phyloP scores from a whole-genome alignment of 2,797 vertebrate genomes.

The Anguilla pacifica region DNA sequence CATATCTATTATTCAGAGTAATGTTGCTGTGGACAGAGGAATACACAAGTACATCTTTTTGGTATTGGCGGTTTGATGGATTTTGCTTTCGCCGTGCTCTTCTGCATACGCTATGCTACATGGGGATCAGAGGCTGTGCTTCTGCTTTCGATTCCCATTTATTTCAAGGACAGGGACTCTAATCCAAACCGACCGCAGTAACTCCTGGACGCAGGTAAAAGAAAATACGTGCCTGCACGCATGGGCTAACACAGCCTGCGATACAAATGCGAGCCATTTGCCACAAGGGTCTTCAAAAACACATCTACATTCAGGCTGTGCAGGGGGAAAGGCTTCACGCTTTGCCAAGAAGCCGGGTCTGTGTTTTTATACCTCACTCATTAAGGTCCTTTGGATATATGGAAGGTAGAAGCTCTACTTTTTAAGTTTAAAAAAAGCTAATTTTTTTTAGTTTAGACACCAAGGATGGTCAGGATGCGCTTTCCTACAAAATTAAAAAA shows the following conservation, averaged over 20 bases:
- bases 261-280: neutral
- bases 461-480: neutral
- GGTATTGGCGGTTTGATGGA: neutral
- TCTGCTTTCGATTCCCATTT: neutral
- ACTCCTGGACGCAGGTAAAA: neutral
- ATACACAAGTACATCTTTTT: neutral
- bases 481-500: neutral
- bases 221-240: neutral
- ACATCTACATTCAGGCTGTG: neutral
- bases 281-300: neutral
- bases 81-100: neutral
- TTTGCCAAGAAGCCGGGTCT: neutral
- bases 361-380: neutral
- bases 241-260: neutral
- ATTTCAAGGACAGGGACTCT: neutral
- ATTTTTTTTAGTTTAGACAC: neutral
- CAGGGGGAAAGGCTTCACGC: no score
- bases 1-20: neutral
- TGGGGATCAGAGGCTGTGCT: neutral
- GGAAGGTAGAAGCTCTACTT: neutral
- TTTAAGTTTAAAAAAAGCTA: neutral
- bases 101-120: neutral
- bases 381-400: neutral
- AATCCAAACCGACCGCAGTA: neutral
- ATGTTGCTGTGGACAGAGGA: neutral